Evolutionary conservation across 2,113 vertebrate species (phyloP).

Genomic region (Chaetodon trifascialis): DNA sequence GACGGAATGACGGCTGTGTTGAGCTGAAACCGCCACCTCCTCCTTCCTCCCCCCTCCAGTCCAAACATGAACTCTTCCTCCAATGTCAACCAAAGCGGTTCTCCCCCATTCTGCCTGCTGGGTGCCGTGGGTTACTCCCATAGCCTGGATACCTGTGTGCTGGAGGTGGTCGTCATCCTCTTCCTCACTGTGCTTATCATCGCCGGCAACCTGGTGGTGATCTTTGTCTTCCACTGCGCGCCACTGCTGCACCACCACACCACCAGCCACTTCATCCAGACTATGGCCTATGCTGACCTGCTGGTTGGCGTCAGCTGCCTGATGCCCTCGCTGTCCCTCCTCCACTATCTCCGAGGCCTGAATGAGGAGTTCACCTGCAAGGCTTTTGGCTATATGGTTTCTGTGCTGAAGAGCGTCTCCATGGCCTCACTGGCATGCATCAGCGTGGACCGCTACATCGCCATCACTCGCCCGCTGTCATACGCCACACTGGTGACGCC

Average conservation of each 20-base stretch:
- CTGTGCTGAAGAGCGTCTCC: constrained; percentile 94
- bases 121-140: constrained; percentile 86
- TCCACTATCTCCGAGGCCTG: constrained; percentile 86
- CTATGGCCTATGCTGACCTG: constrained; percentile 95
- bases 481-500: constrained; percentile 93
- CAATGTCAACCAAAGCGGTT: constrained; percentile 85
- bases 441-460: constrained; percentile 85
- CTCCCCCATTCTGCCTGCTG: constrained; percentile 89
- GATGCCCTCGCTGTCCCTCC: constrained; percentile 91
- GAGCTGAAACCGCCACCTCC: constrained; percentile 57
- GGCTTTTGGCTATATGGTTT: constrained; percentile 90
- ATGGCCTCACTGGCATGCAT: constrained; percentile 95
- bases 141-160: constrained; percentile 89
- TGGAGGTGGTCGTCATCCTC: constrained; percentile 91
- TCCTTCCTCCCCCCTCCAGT: constrained; percentile 26
- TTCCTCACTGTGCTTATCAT: constrained; percentile 94
- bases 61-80: constrained; percentile 91
- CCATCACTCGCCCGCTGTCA: constrained; percentile 89
- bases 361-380: constrained; percentile 90
- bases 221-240: constrained; percentile 94
- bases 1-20: constrained; percentile 24
- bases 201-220: constrained; percentile 92
- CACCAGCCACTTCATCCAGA: constrained; percentile 96
- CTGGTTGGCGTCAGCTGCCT: constrained; percentile 93
- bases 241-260: constrained; percentile 94